Evolutionary conservation across 2,888 invertebrate genomes (phyloP).

Genomic region (Caenorhabditis wallacei): DNA sequence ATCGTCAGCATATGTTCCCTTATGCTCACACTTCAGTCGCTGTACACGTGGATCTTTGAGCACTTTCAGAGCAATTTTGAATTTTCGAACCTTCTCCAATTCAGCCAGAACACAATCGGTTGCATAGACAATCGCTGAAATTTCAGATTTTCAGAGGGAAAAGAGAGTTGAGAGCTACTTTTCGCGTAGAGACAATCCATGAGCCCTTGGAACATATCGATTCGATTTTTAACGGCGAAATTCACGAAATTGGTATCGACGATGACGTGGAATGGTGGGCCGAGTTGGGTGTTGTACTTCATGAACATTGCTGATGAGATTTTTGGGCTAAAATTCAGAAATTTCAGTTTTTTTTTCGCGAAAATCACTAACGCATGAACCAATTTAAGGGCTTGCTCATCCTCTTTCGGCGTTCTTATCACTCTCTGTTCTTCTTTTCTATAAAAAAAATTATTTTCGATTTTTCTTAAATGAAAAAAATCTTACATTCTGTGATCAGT

Average conservation of each 20-base stretch:
- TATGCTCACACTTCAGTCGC: conserved; percentile 93
- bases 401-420: conserved; percentile 79
- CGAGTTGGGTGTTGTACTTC: conserved; percentile 97
- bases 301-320: conserved; percentile 93
- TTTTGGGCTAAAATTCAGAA: conserved; percentile 75
- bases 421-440: conserved; percentile 81
- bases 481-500: conserved; percentile 82
- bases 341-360: background rate
- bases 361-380: conserved; percentile 77
- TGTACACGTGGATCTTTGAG: conserved; percentile 95
- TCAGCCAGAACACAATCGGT: conserved; percentile 99
- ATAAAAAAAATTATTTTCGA: conserved; percentile 48
- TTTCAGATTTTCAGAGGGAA: background rate
- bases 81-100: conserved; percentile 95
- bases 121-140: conserved; percentile 93
- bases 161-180: conserved; percentile 86
- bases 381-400: conserved; percentile 80
- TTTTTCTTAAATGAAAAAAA: background rate
- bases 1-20: conserved; percentile 99
- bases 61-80: conserved; percentile 91
- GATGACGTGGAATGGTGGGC: conserved; percentile 97
- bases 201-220: conserved; percentile 97
- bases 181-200: conserved; percentile 99
- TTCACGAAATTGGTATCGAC: conserved; percentile 99
- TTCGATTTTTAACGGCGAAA: conserved; percentile 97